Base-by-base conservation (phyloP, 2,888 invertebrate genomes). In the Aleiodes testaceus region DNA sequence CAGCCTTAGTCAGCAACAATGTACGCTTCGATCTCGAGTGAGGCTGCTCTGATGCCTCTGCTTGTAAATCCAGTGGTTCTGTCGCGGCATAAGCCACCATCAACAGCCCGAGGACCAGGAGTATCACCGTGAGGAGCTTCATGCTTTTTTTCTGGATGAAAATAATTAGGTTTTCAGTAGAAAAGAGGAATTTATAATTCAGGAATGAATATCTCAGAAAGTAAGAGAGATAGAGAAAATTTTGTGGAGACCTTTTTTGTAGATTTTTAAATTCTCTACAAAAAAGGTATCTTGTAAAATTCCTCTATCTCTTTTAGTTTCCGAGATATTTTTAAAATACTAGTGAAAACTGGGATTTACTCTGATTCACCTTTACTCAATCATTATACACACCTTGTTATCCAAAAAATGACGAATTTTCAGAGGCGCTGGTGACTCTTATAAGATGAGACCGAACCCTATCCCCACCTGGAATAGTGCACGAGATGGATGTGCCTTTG, bases 1-100 rank as follows among this genome's bases (percentile, higher is more conserved):
- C 80, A 12, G 79, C 76, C 63, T 80, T 80, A 7, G 69, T 66
- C 4, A 81, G 52, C 0, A 83, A 72, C 22, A 79, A 64, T 3
- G 75, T 70, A 30, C 85, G 77, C 63, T 84, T 84, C 22, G 16
- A 0, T 18, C 59, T 36, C 3, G 14, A 63, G 18, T 73, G 68
- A 59, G 70, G 45, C 2, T 65, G n/a, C n/a, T 63, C 45, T 9
- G 42, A 14, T 6, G 42, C 20, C 14, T 36, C 42, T 6, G 59
- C 50, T 9, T 72, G 49, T 12, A 71, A 26, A 53, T 71, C 67
- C 1, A 73, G 53, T 6, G 70, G 22, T 4, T 67, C 69, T 2
- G 14, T 64, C 5, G 76, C 69, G 5, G 78, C 79, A 47, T 74
- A 75, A 18, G 76, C 80, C 52, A 78, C 75, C 26, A 75, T 53